phyloP scores from a whole-genome alignment of 2,113 vertebrate species.

The Neolamprologus falcicula region DNA sequence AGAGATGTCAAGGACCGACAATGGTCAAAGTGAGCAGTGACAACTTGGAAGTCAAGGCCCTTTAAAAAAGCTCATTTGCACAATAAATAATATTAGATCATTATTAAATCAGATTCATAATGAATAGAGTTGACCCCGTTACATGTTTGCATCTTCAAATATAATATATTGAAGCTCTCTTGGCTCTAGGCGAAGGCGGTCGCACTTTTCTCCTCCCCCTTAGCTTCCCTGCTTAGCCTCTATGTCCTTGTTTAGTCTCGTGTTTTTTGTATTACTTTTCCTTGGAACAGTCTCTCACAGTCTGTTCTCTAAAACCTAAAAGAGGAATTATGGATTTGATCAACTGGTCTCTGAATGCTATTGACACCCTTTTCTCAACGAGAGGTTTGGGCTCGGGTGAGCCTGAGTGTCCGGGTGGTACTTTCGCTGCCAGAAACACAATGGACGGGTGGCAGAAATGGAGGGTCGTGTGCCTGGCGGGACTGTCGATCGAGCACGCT shows the following conservation, averaged over 20 bases:
- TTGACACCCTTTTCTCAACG: not conserved
- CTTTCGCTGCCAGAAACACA: too few relatives aligned
- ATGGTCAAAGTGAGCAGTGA: not conserved
- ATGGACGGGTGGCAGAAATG: too few relatives aligned
- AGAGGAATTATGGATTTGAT: not conserved
- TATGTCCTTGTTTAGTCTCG: accelerated
- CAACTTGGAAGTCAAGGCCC: not conserved
- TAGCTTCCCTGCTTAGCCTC: not conserved
- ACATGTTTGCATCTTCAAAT: not conserved
- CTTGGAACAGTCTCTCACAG: accelerated
- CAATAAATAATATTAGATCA: not conserved
- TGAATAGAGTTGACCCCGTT: not conserved
- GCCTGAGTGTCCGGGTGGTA: accelerated
- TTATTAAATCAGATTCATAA: not conserved
- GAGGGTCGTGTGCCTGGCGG: accelerated
- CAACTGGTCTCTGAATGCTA: accelerated
- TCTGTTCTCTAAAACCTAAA: not conserved
- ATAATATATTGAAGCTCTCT: not conserved
- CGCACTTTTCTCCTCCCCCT: not conserved
- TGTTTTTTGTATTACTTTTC: not conserved
- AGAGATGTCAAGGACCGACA: not conserved
- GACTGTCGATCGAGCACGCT: not conserved
- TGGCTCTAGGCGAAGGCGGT: not conserved
- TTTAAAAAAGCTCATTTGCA: not conserved
- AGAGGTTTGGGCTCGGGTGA: accelerated